Conservation (phyloP, 2,113 vertebrate genomes). For the Nibea coibor region DNA sequence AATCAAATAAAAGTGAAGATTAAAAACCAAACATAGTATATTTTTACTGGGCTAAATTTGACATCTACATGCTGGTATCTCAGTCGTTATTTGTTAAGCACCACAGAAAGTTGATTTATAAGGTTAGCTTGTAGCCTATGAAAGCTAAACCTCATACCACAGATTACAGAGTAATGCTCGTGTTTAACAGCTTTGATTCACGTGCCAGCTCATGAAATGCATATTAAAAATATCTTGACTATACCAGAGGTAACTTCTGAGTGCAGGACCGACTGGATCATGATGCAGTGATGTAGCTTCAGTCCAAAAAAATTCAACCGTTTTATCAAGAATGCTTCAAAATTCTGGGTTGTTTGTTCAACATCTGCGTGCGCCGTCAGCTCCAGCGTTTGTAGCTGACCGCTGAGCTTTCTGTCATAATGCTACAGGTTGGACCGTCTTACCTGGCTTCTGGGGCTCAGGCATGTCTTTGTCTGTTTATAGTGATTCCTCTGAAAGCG, state of each 20-base stretch:
- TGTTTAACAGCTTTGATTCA: constrained; percentile 2
- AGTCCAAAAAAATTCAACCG: not conserved
- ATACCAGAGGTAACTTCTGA: not conserved
- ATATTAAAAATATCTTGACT: not conserved
- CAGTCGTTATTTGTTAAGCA: not conserved
- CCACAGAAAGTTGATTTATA: too few relatives aligned
- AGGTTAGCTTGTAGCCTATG: not conserved
- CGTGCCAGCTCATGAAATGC: not conserved
- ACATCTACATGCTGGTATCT: not conserved
- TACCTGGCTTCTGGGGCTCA: constrained; percentile 83
- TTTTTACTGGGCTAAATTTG: not conserved
- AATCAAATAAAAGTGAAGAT: not conserved
- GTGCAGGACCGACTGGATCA: not conserved
- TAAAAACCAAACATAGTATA: not conserved
- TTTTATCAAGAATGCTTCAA: constrained; percentile 7
- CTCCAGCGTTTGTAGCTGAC: not conserved
- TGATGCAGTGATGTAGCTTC: not conserved
- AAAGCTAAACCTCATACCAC: constrained; percentile 4
- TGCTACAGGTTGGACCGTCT: constrained; percentile 44
- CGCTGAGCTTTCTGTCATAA: not conserved
- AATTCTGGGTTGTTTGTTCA: not conserved
- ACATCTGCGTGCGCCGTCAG: not conserved
- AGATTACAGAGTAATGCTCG: not conserved
- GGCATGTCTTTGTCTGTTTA: constrained; percentile 80
- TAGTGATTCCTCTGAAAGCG: constrained; percentile 64